phyloP scores from a whole-genome alignment of 2,888 invertebrate species.

The Taphrorychus bicolor region DNA sequence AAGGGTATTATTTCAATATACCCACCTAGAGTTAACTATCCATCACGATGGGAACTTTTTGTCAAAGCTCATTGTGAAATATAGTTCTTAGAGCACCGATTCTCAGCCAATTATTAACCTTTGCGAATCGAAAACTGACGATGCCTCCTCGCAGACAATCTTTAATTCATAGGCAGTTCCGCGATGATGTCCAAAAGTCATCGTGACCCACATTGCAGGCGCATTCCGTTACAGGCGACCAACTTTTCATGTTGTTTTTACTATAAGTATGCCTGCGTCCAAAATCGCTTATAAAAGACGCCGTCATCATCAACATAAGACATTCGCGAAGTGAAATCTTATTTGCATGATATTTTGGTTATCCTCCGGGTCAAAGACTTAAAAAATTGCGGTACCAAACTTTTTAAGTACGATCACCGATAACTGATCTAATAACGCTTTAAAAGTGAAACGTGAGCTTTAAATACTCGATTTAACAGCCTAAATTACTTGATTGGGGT shows the following conservation, averaged over 20 bases:
- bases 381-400: too few relatives aligned
- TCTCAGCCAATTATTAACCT: too few relatives aligned
- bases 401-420: too few relatives aligned
- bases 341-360: constrained; percentile 14
- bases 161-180: not conserved
- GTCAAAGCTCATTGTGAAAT: too few relatives aligned
- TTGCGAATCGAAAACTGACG: not conserved
- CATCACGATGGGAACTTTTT: too few relatives aligned
- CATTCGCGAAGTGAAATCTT: constrained; percentile 17
- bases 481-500: not conserved
- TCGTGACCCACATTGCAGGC: constrained; percentile 11
- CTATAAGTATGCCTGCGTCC: constrained; percentile 9
- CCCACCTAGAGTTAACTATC: too few relatives aligned
- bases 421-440: too few relatives aligned
- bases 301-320: not conserved
- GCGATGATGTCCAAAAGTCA: not conserved
- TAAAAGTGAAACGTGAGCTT: not conserved
- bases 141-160: not conserved
- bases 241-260: constrained; percentile 14
- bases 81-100: too few relatives aligned
- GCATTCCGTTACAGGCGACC: constrained; percentile 22
- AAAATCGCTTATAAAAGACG: not conserved
- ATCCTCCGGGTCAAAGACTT: not conserved
- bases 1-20: too few relatives aligned
- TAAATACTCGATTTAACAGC: not conserved